Conservation (phyloP, 2,113 vertebrate genomes). For the Rhegmatorhina hoffmannsi region DNA sequence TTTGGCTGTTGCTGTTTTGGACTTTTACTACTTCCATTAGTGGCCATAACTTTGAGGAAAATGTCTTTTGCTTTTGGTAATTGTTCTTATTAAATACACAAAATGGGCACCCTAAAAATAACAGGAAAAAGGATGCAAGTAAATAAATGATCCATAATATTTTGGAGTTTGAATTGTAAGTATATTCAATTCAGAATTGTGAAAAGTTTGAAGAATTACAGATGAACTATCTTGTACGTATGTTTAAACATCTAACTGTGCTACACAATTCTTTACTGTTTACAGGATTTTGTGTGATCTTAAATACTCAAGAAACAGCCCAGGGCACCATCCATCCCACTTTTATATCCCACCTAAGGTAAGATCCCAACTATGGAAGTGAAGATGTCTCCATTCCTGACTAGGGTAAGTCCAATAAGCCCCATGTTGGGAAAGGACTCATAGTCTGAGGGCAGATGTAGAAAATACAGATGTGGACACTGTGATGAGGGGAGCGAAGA, state of each 20-base stretch:
- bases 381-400: background rate
- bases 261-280: background rate
- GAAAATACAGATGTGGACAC: background rate
- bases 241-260: background rate
- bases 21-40: background rate
- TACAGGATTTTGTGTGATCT: background rate
- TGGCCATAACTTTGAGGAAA: background rate
- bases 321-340: background rate
- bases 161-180: background rate
- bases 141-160: background rate
- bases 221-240: background rate
- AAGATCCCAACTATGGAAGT: background rate
- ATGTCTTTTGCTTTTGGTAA: background rate
- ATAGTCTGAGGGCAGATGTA: background rate
- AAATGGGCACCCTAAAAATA: background rate
- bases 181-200: background rate
- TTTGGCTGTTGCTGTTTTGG: background rate
- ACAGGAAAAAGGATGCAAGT: rapidly evolving
- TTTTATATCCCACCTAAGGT: background rate
- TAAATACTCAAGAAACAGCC: background rate
- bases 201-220: background rate
- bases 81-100: background rate
- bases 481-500: background rate
- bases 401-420: background rate
- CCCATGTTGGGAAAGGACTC: rapidly evolving